Conservation (phyloP, 2,797 vertebrate genomes). For the Premnoplex brunnescens region DNA sequence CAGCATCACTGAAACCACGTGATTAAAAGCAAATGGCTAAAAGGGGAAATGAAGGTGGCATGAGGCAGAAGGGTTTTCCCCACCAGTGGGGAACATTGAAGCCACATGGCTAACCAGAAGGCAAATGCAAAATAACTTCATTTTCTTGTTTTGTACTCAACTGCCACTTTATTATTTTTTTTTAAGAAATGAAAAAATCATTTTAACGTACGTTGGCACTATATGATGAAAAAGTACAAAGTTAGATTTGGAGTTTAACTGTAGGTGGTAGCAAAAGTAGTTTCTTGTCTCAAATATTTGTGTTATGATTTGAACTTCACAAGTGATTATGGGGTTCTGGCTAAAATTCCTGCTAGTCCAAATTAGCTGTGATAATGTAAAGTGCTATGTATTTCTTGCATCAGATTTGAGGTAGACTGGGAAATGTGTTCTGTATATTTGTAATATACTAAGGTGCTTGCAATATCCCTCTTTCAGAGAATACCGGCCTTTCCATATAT, state of each 20-base stretch:
- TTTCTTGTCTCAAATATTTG: conserved; percentile 33
- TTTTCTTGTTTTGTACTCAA: conserved; percentile 9
- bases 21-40: conserved; percentile 54
- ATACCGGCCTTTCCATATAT: neutral
- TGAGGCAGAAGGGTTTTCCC: conserved; percentile 22
- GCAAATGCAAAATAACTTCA: neutral
- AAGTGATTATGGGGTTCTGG: conserved; percentile 47
- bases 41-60: conserved; percentile 37
- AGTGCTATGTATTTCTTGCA: neutral
- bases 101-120: neutral
- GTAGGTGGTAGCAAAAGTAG: conserved; percentile 64
- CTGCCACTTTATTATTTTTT: neutral
- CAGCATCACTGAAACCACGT: neutral
- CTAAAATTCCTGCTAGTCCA: conserved; percentile 67
- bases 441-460: neutral
- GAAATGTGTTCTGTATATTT: neutral
- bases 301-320: conserved; percentile 3
- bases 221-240: neutral
- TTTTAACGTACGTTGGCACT: neutral
- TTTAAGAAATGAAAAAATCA: neutral
- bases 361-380: neutral
- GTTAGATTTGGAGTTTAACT: conserved; percentile 46
- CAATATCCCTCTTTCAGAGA: neutral
- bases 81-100: neutral
- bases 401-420: neutral